These are phyloP conservation scores for Nephrotoma guestfalica DNA, from an alignment of 2,888 invertebrate species.

Conservation along the genomic window DNA sequence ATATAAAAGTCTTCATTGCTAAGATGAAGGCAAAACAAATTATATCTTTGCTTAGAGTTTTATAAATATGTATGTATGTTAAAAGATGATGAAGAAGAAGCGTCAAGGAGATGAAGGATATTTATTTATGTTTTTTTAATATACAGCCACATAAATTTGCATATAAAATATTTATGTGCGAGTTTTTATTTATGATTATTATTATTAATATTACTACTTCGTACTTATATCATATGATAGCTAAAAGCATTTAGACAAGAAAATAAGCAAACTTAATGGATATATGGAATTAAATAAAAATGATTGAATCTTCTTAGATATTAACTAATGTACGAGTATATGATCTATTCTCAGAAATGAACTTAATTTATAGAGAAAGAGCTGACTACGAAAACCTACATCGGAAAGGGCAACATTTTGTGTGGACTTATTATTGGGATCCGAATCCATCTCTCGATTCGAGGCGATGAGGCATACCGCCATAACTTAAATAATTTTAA, in stretches of 20 bases:
- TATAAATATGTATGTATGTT: too few relatives aligned
- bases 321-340: not conserved
- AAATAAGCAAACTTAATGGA: not conserved
- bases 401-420: too few relatives aligned
- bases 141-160: not conserved
- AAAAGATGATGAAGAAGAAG: too few relatives aligned
- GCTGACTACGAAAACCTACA: too few relatives aligned
- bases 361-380: too few relatives aligned
- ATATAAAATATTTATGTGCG: not conserved
- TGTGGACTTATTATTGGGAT: too few relatives aligned
- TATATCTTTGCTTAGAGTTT: not conserved
- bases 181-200: not conserved
- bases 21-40: not conserved
- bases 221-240: not conserved
- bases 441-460: too few relatives aligned
- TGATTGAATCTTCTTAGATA: not conserved
- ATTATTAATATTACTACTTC: not conserved
- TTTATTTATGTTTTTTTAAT: too few relatives aligned
- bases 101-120: too few relatives aligned
- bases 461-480: too few relatives aligned
- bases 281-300: not conserved
- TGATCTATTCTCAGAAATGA: not conserved
- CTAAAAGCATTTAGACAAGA: not conserved
- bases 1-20: not conserved
- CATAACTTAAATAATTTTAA: too few relatives aligned